A percentile compares a stretch with the other conserved stretches of the same genome.
phyloP scores from a whole-genome alignment of 1,140 invertebrate genomes.

The Stegodyphus dumicola region DNA sequence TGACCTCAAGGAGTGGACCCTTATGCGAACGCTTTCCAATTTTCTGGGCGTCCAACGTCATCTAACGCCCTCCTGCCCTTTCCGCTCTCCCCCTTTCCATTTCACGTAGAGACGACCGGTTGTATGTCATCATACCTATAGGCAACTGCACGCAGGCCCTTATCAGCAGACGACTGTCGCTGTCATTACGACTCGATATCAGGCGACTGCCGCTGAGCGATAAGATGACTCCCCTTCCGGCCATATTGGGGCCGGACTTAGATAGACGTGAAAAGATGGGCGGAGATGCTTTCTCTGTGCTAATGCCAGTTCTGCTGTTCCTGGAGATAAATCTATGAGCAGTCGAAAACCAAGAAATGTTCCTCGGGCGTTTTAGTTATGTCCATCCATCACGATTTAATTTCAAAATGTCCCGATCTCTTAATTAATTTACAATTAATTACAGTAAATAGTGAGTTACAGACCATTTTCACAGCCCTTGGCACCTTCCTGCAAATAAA shows the following conservation, averaged over 20 bases:
- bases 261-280: neutral
- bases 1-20: conserved; percentile 38
- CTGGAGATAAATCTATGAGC: no score
- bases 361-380: no score
- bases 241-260: neutral
- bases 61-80: neutral
- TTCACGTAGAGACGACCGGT: neutral
- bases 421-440: no score
- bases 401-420: no score
- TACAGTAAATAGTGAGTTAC: no score
- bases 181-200: conserved; percentile 24
- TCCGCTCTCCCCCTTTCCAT: neutral
- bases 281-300: neutral
- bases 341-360: no score
- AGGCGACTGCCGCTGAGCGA: neutral
- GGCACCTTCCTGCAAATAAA: no score
- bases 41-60: neutral
- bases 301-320: no score
- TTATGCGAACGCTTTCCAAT: conserved; percentile 39
- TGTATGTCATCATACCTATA: neutral
- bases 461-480: no score
- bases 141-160: neutral
- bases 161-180: neutral
- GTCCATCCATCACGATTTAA: no score
- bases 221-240: conserved; percentile 18